Conservation (phyloP, 2,797 vertebrate species). For the Anisognathus igniventris region DNA sequence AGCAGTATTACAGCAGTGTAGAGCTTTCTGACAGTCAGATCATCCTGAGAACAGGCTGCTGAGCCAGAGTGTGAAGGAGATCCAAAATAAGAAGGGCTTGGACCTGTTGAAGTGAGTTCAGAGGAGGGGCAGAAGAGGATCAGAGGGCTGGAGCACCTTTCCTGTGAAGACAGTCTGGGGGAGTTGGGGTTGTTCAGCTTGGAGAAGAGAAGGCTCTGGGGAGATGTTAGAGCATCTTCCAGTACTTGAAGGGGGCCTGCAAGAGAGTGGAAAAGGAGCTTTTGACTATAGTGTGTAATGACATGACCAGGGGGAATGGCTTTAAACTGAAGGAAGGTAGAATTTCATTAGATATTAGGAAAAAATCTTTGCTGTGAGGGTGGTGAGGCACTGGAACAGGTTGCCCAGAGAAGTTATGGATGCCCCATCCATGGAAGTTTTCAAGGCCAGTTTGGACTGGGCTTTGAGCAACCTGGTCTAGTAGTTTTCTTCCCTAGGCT, state of each 20-base stretch:
- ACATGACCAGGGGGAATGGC: rapidly evolving
- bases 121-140: background rate
- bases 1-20: background rate
- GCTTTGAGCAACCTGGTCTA: background rate
- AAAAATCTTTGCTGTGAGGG: background rate
- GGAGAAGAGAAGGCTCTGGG: background rate
- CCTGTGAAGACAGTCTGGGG: background rate
- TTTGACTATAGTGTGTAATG: no score
- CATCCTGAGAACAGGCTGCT: background rate
- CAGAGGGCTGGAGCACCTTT: background rate
- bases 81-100: background rate
- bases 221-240: background rate
- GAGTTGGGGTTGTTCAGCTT: background rate
- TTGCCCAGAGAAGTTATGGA: background rate
- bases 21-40: background rate
- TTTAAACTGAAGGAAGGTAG: background rate
- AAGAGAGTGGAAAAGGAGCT: background rate
- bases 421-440: background rate
- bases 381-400: background rate
- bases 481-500: background rate
- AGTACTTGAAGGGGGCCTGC: background rate
- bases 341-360: background rate
- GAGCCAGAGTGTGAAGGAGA: background rate
- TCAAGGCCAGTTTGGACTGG: background rate
- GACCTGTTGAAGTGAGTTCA: background rate